A percentile compares a stretch with the other conserved stretches of the same genome.
Conservation (phyloP, 2,888 invertebrate genomes). For the Mellilla xanthometata region DNA sequence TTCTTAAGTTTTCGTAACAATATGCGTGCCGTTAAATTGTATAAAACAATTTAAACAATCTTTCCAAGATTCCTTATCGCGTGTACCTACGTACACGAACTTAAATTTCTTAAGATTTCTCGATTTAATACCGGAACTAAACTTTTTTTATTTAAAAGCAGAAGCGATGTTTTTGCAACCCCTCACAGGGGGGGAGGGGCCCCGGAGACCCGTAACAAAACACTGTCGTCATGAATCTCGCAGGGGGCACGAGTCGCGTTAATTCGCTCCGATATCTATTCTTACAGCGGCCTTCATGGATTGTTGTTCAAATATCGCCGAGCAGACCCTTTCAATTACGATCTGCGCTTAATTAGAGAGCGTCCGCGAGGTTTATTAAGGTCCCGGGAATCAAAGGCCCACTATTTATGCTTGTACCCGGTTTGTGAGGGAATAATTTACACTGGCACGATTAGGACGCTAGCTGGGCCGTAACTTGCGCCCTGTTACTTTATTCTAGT, state of each 20-base stretch:
- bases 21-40: too few species aligned
- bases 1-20: too few species aligned
- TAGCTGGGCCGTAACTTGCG: constrained; percentile 16
- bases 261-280: constrained; percentile 26
- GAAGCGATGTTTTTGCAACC: too few species aligned
- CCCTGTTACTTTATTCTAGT: constrained; percentile 15
- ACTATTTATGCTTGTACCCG: constrained; percentile 43
- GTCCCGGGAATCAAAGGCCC: constrained; percentile 46
- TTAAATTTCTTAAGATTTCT: too few species aligned
- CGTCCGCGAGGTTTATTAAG: constrained; percentile 48
- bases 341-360: constrained; percentile 59
- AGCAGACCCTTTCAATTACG: constrained; percentile 58
- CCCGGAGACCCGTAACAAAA: constrained; percentile 14
- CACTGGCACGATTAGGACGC: constrained; percentile 25
- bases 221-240: constrained; percentile 10
- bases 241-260: constrained; percentile 19
- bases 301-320: constrained; percentile 58
- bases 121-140: too few species aligned
- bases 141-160: too few species aligned
- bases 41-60: too few species aligned
- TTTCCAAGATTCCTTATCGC: too few species aligned
- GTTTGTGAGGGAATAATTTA: constrained; percentile 40
- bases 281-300: constrained; percentile 39
- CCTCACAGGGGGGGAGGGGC: too few species aligned
- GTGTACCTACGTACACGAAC: too few species aligned